A percentile compares a stretch with the other conserved stretches of the same genome.
These are phyloP conservation scores for Leptopilina boulardi DNA, from an alignment of 1,140 invertebrate species.

Conservation along the genomic window DNA sequence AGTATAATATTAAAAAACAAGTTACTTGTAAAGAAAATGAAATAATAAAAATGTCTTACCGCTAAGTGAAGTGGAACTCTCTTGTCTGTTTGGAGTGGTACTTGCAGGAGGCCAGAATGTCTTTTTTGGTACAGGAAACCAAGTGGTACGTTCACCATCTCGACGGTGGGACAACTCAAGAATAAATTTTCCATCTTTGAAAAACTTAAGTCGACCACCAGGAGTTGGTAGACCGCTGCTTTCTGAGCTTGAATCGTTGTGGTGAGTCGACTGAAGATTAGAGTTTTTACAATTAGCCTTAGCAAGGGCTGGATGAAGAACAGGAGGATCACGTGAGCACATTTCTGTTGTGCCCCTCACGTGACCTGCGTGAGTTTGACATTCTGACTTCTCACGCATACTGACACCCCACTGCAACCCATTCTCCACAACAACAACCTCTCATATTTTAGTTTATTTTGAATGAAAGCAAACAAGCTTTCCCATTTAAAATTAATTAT, in stretches of 20 bases:
- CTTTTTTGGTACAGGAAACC: constrained; percentile 91
- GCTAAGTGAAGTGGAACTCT: constrained; percentile 81
- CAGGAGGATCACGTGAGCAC: constrained; percentile 74
- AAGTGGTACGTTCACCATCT: constrained; percentile 87
- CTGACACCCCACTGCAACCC: constrained; percentile 69
- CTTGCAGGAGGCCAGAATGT: constrained; percentile 88
- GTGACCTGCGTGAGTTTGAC: constrained; percentile 73
- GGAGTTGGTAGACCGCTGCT: constrained; percentile 66
- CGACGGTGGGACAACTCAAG: constrained; percentile 88
- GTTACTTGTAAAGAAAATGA: neutral
- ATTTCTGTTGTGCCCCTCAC: constrained; percentile 74
- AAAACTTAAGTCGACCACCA: constrained; percentile 79
- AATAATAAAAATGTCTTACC: constrained; percentile 70
- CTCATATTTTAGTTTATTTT: constrained; percentile 60
- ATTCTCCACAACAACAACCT: constrained; percentile 71
- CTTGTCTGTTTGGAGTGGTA: constrained; percentile 78
- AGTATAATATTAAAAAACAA: no score
- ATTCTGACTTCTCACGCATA: constrained; percentile 76
- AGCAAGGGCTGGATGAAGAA: constrained; percentile 70
- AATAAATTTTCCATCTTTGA: constrained; percentile 91
- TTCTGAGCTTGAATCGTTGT: constrained; percentile 62
- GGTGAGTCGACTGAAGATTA: constrained; percentile 65
- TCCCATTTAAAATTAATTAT: neutral
- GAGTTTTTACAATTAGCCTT: constrained; percentile 74
- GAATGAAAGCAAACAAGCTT: neutral